Evolutionary conservation across 2,797 vertebrate genomes (phyloP), one percentile per base, ranked within the genome.

Genomic region (Eurystomus glaucurus): DNA sequence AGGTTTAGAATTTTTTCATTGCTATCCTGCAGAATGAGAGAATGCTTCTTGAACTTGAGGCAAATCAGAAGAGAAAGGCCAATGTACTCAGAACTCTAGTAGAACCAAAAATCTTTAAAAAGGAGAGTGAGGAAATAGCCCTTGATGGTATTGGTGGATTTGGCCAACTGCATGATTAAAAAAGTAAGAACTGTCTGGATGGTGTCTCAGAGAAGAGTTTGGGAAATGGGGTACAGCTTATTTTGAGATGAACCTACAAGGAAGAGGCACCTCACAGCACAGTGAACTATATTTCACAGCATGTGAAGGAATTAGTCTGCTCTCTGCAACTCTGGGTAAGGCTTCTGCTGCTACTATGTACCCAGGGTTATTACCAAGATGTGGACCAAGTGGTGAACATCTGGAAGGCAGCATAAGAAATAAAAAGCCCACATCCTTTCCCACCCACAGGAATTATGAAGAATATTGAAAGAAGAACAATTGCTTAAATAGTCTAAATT

Each of bases 391-490:
- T 8, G 15, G 51, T 35, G 48, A 14, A 22, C 19, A 15, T 68
- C 52, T 66, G 74, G 76, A 74, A 90, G n/a, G 46, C 60, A 80
- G 55, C 48, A 9, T 45, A 55, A 69, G 28, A 17, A 77, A 85
- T 31, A 10, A 50, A 55, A 83, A 28, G 37, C 25, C 3, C 12
- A 2, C 31, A 21, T 80, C 6, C 37, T 84, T 80, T 66, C 10
- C 48, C 16, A 35, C 9, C n/a, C 0, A 0, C 45, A 52, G 45
- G 52, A 33, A 29, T 45, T 17, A 39, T 0, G 6, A 60, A 70
- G 46, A 46, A 14, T 60, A 26, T 35, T 62, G 26, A 70, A 80
- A 66, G 39, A 60, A 48, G 46, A 14, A 1, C 39, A 66, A 22
- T n/a, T 35, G 13, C 81, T 55, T 35, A 66, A 81, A 46, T 26